Base-by-base conservation (phyloP, 1,140 invertebrate genomes). In the Lasioglossum baleicum region DNA sequence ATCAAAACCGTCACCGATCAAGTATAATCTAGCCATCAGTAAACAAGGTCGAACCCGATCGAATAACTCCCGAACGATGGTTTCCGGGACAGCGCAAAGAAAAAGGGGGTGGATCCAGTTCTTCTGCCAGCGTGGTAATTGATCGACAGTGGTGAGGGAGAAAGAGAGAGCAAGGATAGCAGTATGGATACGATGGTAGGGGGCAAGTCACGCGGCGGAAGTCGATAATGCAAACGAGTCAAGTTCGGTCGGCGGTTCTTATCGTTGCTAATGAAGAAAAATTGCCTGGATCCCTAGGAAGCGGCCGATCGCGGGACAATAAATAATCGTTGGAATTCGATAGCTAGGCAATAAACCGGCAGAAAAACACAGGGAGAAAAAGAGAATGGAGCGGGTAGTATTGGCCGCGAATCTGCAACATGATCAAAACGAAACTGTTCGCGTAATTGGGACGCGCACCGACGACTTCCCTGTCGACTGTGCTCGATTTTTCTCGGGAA, bases 251-350 rank as follows among this genome's bases (percentile, higher is more conserved):
- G 72, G 44, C 35, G 68, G 44, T 79, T 79, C 76, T 79, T 79
- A 79, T 79, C 76, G 60, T 31, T 42, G 10, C 61, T 79, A 79
- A 79, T 73, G 76, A 79, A 79, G 76, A 79, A 79, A 73, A 79
- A 79, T 79, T 79, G 48, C 48, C 40, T 11, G 13, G 51, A 56
- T 72, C 56, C 13, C 67, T 26, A 20, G 53, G 26, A 76, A 60
- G 22, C 67, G 64, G 35, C 8, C 40, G 64, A 7, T n/a, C n/a
- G 65, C 42, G 42, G n/a, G 76, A 79, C 58, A 64, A 74, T 76
- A 83, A 81, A 84, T 84, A 84, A 84, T 84, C 66, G 67, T 53
- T 26, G 82, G 61, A 56, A 80, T 80, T 71, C 73, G 73, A 83
- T 83, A 73, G 83, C 56, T 13, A 13, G 44, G 10, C 44, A 11